Evolutionary conservation across 2,113 vertebrate genomes (phyloP), one percentile per base, ranked within the genome.

Genomic region (human (Homo sapiens)): DNA sequence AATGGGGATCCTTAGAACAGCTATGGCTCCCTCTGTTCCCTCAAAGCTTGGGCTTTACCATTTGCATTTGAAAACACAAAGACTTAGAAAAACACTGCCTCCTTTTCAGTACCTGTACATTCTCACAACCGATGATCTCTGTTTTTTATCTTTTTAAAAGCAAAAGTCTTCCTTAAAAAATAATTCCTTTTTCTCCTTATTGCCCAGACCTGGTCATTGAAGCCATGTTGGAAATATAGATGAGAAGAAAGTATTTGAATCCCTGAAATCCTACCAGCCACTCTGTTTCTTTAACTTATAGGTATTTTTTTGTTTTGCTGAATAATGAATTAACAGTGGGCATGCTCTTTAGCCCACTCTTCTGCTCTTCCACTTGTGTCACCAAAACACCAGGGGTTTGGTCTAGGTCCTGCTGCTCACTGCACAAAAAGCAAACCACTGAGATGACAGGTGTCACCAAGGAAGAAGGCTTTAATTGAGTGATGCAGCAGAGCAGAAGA

Each of bases 31-130:
- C 48, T 79, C 70, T 57, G 25, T 52, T 14, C n/a, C n/a, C 78
- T 38, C 35, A 35, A 76, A 87, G 30, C 45, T 10, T 50, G 48
- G 20, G 6, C 25, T 79, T 57, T 13, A 55, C 1, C 9, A 13
- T 70, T 92, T 75, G n/a, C 50, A 57, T 75, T 91, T 90, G 72
- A 84, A 97, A 89, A 79, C 7, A 64, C 50, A 93, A 93, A 89
- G 16, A 25, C 20, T 82, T 45, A 66, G 27, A n/a, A 72, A 94
- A 82, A 79, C 5, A 30, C 23, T 4, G 0, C 14, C 30, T 61
- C 22, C 27, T 59, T 92, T 32, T n/a, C 0, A 30, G 18, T 59
- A 50, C 9, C 18, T 50, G 8, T 50, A 12, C 16, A 30, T 40
- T 83, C 43, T 90, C 70, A 82, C 13, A 90, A 72, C 25, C 18